Conservation (phyloP, 2,113 vertebrate genomes). For the Pao palembangensis region DNA sequence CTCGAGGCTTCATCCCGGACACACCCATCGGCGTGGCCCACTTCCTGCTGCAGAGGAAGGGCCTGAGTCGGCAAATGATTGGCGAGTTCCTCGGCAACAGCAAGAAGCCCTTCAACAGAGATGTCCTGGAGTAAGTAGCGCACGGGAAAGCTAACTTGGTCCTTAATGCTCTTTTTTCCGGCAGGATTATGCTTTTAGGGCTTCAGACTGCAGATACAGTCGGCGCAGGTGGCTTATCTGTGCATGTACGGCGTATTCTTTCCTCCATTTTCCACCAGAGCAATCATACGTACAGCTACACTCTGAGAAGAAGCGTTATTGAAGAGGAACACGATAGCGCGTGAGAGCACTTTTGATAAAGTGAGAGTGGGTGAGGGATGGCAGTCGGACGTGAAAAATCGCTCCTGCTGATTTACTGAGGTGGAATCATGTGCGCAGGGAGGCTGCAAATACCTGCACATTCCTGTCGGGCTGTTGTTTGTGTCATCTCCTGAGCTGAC, state of each 20-base stretch:
- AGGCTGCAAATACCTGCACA: constrained; percentile 7
- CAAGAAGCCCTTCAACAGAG: constrained; percentile 98
- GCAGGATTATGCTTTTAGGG: constrained; percentile 50
- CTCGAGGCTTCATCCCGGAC: constrained; percentile 95
- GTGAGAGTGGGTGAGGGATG: constrained; percentile 36
- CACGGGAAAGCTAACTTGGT: background rate
- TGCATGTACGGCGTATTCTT: constrained; percentile 3
- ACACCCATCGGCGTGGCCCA: constrained; percentile 97
- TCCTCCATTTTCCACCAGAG: constrained; percentile 13
- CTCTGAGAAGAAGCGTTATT: constrained; percentile 24
- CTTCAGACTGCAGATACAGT: constrained; percentile 10
- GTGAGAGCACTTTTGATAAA: constrained; percentile 49
- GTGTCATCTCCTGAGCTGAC: background rate
- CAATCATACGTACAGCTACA: background rate
- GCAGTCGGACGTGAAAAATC: constrained; percentile 45
- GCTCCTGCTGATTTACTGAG: constrained; percentile 42
- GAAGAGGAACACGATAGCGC: constrained; percentile 31
- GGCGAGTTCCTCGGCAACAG: constrained; percentile 98
- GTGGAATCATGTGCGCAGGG: background rate
- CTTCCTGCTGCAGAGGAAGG: constrained; percentile 95
- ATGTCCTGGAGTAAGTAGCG: constrained; percentile 92
- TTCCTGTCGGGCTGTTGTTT: background rate
- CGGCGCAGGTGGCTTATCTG: constrained; percentile 6
- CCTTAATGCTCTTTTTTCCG: constrained; percentile 6
- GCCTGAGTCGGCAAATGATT: constrained; percentile 98